Evolutionary conservation across 2,113 vertebrate species (phyloP).

Genomic region (Struthidea cinerea): DNA sequence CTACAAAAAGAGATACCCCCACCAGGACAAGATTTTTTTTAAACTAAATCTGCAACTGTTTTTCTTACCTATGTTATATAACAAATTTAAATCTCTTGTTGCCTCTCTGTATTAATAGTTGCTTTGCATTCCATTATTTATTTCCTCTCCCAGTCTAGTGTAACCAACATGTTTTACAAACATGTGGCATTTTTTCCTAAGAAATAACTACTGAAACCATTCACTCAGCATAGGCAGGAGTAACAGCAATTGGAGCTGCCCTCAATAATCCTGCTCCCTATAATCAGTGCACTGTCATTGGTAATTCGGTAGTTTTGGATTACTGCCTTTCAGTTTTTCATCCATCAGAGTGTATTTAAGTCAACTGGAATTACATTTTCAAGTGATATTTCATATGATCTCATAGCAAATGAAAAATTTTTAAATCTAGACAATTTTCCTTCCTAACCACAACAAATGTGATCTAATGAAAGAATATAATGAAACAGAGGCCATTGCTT

Average conservation of each 20-base stretch:
- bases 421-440: neutral
- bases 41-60: neutral
- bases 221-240: neutral
- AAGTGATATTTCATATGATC: neutral
- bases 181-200: neutral
- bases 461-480: neutral
- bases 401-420: neutral
- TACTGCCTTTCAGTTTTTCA: neutral
- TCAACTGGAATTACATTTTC: neutral
- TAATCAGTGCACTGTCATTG: neutral
- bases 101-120: neutral
- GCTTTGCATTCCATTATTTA: neutral
- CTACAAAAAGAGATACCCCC: neutral
- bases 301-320: neutral
- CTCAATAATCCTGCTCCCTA: neutral
- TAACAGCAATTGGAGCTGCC: neutral
- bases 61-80: neutral
- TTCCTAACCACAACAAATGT: neutral
- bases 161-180: neutral
- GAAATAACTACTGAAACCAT: neutral
- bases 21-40: neutral
- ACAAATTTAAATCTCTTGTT: neutral
- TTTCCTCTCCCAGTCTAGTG: neutral
- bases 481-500: neutral
- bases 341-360: neutral